phyloP scores from a whole-genome alignment of 2,113 vertebrate species.

The Panthera leo region DNA sequence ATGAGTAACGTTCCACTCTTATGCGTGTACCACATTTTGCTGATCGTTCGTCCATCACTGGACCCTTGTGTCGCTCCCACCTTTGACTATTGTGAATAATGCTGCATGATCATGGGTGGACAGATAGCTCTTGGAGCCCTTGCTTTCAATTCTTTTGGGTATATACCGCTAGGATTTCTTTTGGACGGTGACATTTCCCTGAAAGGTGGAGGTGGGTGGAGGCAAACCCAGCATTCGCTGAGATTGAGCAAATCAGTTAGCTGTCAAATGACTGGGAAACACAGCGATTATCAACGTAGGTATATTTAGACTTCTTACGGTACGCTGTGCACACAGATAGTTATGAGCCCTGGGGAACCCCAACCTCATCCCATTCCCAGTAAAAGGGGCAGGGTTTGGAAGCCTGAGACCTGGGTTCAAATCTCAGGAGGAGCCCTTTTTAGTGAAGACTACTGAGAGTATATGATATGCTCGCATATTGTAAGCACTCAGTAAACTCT shows the following conservation, averaged over 20 bases:
- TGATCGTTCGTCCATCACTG: too few relatives aligned
- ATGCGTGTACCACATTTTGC: background rate
- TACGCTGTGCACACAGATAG: background rate
- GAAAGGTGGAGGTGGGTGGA: background rate
- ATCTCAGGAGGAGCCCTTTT: background rate
- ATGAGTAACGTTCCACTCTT: background rate
- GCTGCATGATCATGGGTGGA: background rate
- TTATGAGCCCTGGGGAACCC: background rate
- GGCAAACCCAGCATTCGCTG: background rate
- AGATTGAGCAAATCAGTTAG: background rate
- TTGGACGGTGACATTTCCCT: background rate
- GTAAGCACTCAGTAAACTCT: background rate
- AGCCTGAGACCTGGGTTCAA: background rate
- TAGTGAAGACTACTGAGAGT: background rate
- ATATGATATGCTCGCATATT: accelerated
- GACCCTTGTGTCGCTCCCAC: background rate
- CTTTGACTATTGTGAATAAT: background rate
- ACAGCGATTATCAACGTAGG: too few relatives aligned
- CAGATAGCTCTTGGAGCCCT: background rate
- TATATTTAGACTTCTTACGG: background rate
- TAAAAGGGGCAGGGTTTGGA: background rate
- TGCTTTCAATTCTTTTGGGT: background rate
- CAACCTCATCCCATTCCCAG: background rate
- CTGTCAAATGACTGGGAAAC: background rate
- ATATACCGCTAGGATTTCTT: background rate